Evolutionary conservation across 2,888 invertebrate genomes (phyloP).

Genomic region (Ophioninae sp.): DNA sequence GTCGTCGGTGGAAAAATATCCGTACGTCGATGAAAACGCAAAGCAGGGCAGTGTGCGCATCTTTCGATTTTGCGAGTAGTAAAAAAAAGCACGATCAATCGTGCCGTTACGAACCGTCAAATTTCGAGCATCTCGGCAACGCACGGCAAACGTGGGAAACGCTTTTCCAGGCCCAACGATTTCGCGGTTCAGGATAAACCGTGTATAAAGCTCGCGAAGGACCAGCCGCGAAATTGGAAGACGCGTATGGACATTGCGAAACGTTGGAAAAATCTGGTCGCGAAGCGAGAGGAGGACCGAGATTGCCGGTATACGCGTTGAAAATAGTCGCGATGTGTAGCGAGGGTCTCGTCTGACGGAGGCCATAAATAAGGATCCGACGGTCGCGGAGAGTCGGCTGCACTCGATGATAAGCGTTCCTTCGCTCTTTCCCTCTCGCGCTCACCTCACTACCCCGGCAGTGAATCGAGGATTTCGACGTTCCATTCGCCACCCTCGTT

Average conservation of each 20-base stretch:
- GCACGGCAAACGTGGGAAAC: neutral
- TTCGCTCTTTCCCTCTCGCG: slow-evolving; percentile 65
- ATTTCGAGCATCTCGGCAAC: neutral
- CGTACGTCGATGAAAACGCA: neutral
- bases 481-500: slow-evolving; percentile 59
- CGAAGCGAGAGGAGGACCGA: slow-evolving; percentile 25
- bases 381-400: slow-evolving; percentile 77
- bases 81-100: neutral
- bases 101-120: neutral
- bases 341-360: slow-evolving; percentile 59
- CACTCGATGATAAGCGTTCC: slow-evolving; percentile 78
- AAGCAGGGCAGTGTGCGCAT: neutral
- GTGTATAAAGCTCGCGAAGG: neutral
- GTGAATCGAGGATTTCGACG: slow-evolving; percentile 45
- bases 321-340: slow-evolving; percentile 49
- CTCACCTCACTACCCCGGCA: slow-evolving; percentile 49
- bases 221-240: neutral
- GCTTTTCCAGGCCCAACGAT: neutral
- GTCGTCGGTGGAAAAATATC: neutral
- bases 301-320: slow-evolving; percentile 26
- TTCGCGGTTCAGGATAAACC: slow-evolving; percentile 18
- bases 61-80: neutral
- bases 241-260: slow-evolving; percentile 7
- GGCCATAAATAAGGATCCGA: slow-evolving; percentile 80
- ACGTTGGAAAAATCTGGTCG: slow-evolving; percentile 41